Base-by-base conservation (phyloP, 2,113 vertebrate species). In the Bubo bubo region DNA sequence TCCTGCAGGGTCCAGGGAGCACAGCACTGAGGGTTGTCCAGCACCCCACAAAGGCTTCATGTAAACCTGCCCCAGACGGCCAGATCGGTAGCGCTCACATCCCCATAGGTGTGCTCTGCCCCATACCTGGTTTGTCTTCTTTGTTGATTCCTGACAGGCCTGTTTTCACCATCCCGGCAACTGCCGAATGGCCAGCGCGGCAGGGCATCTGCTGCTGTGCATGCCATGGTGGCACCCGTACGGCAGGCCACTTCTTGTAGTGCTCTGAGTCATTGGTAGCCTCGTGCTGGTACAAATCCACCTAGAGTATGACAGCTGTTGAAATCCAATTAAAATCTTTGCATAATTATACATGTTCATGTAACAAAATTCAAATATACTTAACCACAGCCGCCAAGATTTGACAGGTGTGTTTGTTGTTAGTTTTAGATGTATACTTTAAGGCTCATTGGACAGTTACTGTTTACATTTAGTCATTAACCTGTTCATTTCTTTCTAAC, bases 251-350 rank as follows among this genome's bases (percentile, higher is more conserved):
- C 73, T 77, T 66, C 63, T 45, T 63, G 72, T 53, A 86, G 63
- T 76, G 41, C 41, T 45, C 2, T 52, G 88, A 90, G 76, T 92
- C 84, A 72, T 6, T 16, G 47, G 47, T 71, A 72, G 70, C 79
- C 59, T 50, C 14, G 9, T 86, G 45, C 86, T 41, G 47, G 32
- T 91, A 26, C 49, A 81, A 30, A 93, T 85, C 80, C 86, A 82
- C 80, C 60, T 72, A 37, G 90, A 79, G 73, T 56, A 9, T 19
- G 73, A 77, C 5, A 20, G 62, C 43, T 82, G 56, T 88, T 84
- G 93, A 95, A 96, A 94, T 87, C 76, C 80, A 91, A 14, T 95
- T 95, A 94, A 91, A 93, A 85, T 91, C 76, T 94, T 93, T 87
- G 80, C 86, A 76, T 95, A 89, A 91, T 92, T 91, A 85, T 68